Base-by-base conservation (phyloP, 2,888 invertebrate species). In the Machimus rusticus region DNA sequence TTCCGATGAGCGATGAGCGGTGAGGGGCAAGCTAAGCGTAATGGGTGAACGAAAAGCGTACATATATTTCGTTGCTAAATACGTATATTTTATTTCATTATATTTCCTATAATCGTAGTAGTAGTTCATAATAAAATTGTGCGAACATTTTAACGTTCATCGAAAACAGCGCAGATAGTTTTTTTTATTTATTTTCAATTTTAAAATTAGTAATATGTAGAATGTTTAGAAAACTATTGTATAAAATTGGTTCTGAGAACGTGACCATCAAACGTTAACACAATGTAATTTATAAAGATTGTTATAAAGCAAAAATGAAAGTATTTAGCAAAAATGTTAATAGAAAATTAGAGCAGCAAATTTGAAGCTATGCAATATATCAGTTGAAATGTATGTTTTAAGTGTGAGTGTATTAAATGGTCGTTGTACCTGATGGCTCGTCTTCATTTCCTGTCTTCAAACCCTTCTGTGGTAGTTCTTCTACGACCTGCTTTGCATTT, bases 391-490 rank as follows among this genome's bases (percentile, higher is more conserved):
- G 78, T 39, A 39, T 78, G 78, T 78, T 39, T 78, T 9, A 39
- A 31, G 55, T 81, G 81, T 16, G 39, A 76, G 28, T 37, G 39
- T 76, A 37, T n/a, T 76, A 84, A 66, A 74, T 84, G 84, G 34
- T 66, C 66, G 66, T 23, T 66, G 66, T 84, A 84, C 84, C 84
- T 84, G 84, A 39, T 39, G 84, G 39, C n/a, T 31, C 5, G 31
- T 81, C 55, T 46, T 78, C 39, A 86, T 57, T 39, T 43, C 43
- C 85, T 74, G 74, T 74, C 57, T 46, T 86, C 55, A 86, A 79
- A 82, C 85, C 74, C 77, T 82, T 84, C 66, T 85, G 85, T n/a
- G 88, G 8, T 37, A 28, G 34, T 51, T 88, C 87, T 77, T 89
- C 88, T 34, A 74, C 34, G 14, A n/a, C 16, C 12, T 82, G 39